phyloP scores from a whole-genome alignment of 2,888 invertebrate genomes.

The Glaucopsyche alexis region DNA sequence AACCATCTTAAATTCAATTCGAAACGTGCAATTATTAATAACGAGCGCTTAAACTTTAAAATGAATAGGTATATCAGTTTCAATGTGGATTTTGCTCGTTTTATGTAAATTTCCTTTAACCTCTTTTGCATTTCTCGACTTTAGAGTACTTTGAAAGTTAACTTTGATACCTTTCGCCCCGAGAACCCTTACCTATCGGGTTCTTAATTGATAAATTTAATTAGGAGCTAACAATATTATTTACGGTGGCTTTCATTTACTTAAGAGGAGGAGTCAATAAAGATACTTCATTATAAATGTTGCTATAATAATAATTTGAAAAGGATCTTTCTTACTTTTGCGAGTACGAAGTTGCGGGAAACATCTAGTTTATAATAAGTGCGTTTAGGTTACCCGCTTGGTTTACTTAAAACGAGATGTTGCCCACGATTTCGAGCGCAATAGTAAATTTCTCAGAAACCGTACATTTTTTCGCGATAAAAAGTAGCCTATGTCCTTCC shows the following conservation, averaged over 20 bases:
- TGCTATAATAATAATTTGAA: neutral
- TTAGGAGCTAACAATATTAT: constrained; percentile 28
- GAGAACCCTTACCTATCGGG: constrained; percentile 36
- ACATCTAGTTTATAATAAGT: too few relatives aligned
- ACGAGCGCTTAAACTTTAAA: constrained; percentile 37
- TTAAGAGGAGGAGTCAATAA: constrained; percentile 12
- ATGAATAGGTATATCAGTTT: constrained; percentile 38
- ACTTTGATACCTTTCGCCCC: constrained; percentile 36
- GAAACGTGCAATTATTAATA: constrained; percentile 31
- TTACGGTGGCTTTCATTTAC: constrained; percentile 28
- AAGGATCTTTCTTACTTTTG: neutral
- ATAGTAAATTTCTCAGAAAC: neutral
- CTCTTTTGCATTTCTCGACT: constrained; percentile 38
- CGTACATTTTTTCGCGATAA: too few relatives aligned
- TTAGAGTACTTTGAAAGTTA: constrained; percentile 38
- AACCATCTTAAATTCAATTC: constrained; percentile 8
- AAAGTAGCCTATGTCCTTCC: too few relatives aligned
- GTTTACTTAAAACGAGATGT: too few relatives aligned
- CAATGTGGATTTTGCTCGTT: constrained; percentile 36
- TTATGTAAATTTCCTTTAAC: constrained; percentile 40
- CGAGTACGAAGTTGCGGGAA: too few relatives aligned
- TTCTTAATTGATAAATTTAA: constrained; percentile 34
- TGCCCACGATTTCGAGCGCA: too few relatives aligned
- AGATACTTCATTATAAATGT: constrained; percentile 7
- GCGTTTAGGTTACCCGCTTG: too few relatives aligned